Percentiles rank a stretch among this genome's conserved stretches.
phyloP scores from a whole-genome alignment of 2,113 vertebrate species.

The Amazona guildingii region DNA sequence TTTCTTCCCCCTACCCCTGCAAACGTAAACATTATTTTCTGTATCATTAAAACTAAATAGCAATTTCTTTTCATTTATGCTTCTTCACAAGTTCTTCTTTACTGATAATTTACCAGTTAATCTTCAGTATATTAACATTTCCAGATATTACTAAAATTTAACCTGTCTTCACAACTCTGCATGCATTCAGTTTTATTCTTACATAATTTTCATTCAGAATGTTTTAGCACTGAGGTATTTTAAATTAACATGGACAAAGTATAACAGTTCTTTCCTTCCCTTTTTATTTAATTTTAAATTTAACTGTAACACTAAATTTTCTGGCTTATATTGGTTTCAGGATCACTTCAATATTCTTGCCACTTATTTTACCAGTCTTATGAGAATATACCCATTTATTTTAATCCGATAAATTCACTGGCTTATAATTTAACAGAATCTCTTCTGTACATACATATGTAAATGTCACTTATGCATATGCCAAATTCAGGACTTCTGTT shows the following conservation, averaged over 20 bases:
- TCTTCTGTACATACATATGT: not conserved
- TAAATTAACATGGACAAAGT: not conserved
- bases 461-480: not conserved
- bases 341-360: not conserved
- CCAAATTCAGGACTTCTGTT: not conserved
- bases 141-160: not conserved
- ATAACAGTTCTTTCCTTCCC: not conserved
- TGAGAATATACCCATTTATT: not conserved
- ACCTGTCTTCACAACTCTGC: not conserved
- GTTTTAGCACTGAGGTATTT: not conserved
- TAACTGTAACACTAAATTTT: not conserved
- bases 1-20: accelerated
- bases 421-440: not conserved
- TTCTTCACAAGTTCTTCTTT: not conserved
- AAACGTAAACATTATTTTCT: not conserved
- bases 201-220: not conserved
- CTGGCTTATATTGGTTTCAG: not conserved
- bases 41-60: not conserved
- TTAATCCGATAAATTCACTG: not conserved
- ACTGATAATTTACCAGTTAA: not conserved
- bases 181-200: not conserved
- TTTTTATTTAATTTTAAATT: not conserved
- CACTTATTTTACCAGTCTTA: not conserved
- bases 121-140: not conserved
- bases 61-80: not conserved